Percentiles rank a stretch among this genome's conserved stretches.
Conservation (phyloP, 2,888 invertebrate genomes). For the Microctonus hyperodae region DNA sequence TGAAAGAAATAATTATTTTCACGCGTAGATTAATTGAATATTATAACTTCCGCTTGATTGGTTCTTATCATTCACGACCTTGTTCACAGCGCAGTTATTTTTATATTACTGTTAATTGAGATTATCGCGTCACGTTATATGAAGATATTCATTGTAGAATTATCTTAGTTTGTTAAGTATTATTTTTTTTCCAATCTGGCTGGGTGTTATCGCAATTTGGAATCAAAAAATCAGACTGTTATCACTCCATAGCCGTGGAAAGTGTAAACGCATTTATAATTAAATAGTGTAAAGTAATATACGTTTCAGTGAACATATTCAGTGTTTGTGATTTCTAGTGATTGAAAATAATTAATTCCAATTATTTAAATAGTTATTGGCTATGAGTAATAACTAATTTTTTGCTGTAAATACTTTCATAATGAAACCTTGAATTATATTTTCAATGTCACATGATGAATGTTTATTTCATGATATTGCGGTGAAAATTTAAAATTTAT, state of each 20-base stretch:
- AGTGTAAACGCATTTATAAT: background rate
- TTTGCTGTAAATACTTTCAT: background rate
- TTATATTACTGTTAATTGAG: constrained; percentile 36
- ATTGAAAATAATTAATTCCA: background rate
- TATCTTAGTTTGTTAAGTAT: constrained; percentile 35
- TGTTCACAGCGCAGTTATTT: constrained; percentile 21
- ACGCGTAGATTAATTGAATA: constrained; percentile 5
- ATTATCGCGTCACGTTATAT: constrained; percentile 30
- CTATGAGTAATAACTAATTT: background rate
- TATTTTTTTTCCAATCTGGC: constrained; percentile 22
- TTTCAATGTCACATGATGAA: constrained; percentile 8
- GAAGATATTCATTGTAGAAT: constrained; percentile 34
- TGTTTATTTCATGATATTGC: background rate
- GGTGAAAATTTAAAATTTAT: background rate
- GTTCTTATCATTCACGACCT: constrained; percentile 26
- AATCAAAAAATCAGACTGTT: constrained; percentile 25
- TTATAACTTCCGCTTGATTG: constrained; percentile 20
- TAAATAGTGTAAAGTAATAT: background rate
- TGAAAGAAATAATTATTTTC: background rate
- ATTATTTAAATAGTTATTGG: background rate
- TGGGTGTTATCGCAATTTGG: constrained; percentile 22
- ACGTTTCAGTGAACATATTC: background rate
- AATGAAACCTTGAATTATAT: constrained; percentile 7
- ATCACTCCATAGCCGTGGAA: constrained; percentile 18
- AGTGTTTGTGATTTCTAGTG: background rate